phyloP scores from a whole-genome alignment of 1,140 invertebrate genomes.

The Ylistrum balloti region DNA sequence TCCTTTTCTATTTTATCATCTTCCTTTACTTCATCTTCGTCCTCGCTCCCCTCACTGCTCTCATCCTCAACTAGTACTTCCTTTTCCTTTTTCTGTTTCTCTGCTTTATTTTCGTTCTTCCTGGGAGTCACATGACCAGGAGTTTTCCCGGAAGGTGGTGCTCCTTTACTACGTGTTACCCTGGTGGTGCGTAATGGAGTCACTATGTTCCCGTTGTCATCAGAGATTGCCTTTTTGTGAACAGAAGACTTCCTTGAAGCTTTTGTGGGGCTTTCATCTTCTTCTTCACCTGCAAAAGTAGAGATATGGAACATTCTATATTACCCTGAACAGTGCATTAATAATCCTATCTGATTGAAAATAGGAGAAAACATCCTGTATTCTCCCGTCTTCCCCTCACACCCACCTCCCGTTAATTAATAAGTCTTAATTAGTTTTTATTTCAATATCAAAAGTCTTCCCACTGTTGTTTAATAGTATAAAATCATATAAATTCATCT shows the following conservation, averaged over 20 bases:
- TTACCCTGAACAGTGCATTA: background rate
- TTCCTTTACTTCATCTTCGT: background rate
- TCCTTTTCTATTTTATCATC: background rate
- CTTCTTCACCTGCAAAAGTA: background rate
- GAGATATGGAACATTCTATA: background rate
- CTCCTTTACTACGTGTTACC: conserved; percentile 33
- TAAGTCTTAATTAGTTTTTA: no score
- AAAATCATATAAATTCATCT: no score
- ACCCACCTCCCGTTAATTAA: no score
- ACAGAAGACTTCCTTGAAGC: background rate
- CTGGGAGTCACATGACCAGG: background rate
- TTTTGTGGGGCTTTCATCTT: conserved; percentile 33
- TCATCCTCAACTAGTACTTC: background rate
- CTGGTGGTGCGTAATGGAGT: background rate
- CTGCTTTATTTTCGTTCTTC: background rate
- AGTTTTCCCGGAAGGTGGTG: conserved; percentile 41
- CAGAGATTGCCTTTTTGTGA: conserved; percentile 43
- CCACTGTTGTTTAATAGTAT: no score
- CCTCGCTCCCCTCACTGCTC: background rate
- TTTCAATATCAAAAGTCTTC: no score
- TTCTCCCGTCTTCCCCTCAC: no score
- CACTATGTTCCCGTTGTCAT: conserved; percentile 50
- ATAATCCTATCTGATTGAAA: background rate
- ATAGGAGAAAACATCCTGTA: background rate
- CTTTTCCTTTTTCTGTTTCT: background rate